Percentiles rank a stretch among this genome's conserved stretches.
These are phyloP conservation scores for Rhingia campestris DNA, from an alignment of 2,888 invertebrate genomes.

Conservation along the genomic window DNA sequence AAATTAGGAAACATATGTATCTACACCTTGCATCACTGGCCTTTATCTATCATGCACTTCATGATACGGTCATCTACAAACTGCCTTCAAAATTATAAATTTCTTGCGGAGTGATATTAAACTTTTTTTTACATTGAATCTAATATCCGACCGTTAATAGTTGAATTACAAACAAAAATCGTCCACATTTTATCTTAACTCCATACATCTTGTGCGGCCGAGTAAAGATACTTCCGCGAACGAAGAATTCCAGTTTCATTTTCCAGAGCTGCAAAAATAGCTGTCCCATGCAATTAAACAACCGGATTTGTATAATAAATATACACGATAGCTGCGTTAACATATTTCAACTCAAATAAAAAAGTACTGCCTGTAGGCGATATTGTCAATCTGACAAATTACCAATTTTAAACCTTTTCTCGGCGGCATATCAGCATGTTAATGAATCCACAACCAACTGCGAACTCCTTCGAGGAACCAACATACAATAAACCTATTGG, in stretches of 20 bases:
- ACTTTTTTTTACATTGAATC: too few species aligned
- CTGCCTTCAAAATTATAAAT: too few species aligned
- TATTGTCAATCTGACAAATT: conserved; percentile 2
- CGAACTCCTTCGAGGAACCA: not conserved
- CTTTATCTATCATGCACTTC: too few species aligned
- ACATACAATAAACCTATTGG: conserved; percentile 5
- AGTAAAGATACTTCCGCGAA: not conserved
- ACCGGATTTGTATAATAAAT: conserved; percentile 2
- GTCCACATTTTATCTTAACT: not conserved
- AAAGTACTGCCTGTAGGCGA: not conserved
- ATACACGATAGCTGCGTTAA: not conserved
- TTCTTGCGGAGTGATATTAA: too few species aligned
- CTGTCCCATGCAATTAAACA: not conserved
- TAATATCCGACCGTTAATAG: too few species aligned
- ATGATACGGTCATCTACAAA: too few species aligned
- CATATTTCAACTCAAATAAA: not conserved
- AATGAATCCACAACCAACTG: conserved; percentile 11
- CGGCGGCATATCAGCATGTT: too few species aligned
- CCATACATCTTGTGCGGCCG: not conserved
- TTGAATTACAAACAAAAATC: too few species aligned
- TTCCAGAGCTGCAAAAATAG: not conserved
- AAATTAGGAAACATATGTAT: too few species aligned
- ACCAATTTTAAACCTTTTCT: not conserved
- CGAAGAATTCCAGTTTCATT: not conserved
- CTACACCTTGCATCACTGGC: too few species aligned